Conservation (phyloP, 2,113 vertebrate species). For the Mesembrinibis cayennensis region DNA sequence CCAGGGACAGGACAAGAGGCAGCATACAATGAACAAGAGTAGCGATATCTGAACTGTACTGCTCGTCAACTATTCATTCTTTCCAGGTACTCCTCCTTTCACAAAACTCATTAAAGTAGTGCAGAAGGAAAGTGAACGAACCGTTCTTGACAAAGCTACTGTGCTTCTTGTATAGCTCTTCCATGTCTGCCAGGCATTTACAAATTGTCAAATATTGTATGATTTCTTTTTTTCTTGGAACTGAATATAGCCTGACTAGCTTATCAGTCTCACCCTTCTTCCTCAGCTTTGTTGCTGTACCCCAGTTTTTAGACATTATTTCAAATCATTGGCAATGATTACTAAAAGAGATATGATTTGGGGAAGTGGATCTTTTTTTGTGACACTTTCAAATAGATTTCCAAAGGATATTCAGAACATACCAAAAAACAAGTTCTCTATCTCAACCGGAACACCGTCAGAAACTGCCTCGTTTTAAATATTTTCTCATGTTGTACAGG, state of each 20-base stretch:
- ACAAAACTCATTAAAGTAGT: neutral
- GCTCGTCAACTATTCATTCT: neutral
- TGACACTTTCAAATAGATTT: neutral
- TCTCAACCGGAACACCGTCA: neutral
- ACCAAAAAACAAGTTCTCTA: accelerated
- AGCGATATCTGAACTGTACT: neutral
- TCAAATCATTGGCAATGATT: neutral
- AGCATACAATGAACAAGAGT: neutral
- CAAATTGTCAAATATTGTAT: neutral
- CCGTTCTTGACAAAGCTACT: neutral
- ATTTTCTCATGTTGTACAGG: neutral
- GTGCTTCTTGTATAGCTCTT: neutral
- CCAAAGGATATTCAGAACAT: neutral
- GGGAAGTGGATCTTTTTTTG: neutral
- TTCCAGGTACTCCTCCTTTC: neutral
- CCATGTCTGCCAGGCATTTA: neutral
- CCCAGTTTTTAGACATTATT: neutral
- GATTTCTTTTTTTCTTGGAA: neutral
- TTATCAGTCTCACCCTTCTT: neutral
- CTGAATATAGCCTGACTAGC: neutral
- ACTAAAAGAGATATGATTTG: neutral
- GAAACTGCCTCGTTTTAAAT: neutral
- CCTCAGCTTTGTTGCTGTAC: neutral
- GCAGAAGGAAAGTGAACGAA: neutral
- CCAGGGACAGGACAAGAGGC: neutral